phyloP scores from a whole-genome alignment of 2,113 vertebrate genomes.

The Dissostichus mawsoni region DNA sequence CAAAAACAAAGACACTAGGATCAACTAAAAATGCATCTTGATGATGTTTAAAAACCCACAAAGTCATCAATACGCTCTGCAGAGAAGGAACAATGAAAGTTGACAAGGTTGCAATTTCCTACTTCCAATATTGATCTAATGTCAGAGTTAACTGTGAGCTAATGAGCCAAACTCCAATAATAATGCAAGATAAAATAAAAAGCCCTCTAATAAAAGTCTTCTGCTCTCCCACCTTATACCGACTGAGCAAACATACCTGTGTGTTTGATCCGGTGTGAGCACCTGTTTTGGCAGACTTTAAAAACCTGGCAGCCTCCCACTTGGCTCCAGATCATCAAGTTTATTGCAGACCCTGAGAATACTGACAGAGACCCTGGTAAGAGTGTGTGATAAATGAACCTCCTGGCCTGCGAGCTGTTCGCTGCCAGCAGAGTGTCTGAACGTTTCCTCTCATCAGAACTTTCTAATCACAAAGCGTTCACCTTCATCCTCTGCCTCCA shows the following conservation, averaged over 20 bases:
- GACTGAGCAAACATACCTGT: slow-evolving; percentile 31
- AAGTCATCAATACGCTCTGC: too few relatives aligned
- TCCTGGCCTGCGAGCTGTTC: slow-evolving; percentile 49
- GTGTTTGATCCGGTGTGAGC: slow-evolving; percentile 30
- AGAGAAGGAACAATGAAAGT: too few relatives aligned
- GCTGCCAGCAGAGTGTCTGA: slow-evolving; percentile 65
- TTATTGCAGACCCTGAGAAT: slow-evolving; percentile 66
- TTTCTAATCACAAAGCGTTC: slow-evolving; percentile 73
- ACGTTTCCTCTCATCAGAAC: slow-evolving; percentile 72
- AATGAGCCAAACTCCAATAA: not conserved
- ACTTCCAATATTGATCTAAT: too few relatives aligned
- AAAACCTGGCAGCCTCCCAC: slow-evolving; percentile 51
- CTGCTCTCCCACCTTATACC: slow-evolving; percentile 4
- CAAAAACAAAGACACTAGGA: too few relatives aligned
- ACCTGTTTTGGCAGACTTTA: slow-evolving; percentile 34
- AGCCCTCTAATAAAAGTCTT: slow-evolving; percentile 4
- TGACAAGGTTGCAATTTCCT: too few relatives aligned
- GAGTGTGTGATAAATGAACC: slow-evolving; percentile 67
- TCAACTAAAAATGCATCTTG: not conserved
- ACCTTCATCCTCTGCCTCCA: slow-evolving; percentile 72
- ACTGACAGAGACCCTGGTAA: slow-evolving; percentile 64
- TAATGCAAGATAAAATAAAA: slow-evolving; percentile 15
- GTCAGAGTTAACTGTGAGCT: not conserved
- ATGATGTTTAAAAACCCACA: not conserved
- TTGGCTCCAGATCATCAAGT: slow-evolving; percentile 47